Evolutionary conservation across 2,113 vertebrate genomes (phyloP), one percentile per base, ranked within the genome.

Genomic region (Engraulis encrasicolus): DNA sequence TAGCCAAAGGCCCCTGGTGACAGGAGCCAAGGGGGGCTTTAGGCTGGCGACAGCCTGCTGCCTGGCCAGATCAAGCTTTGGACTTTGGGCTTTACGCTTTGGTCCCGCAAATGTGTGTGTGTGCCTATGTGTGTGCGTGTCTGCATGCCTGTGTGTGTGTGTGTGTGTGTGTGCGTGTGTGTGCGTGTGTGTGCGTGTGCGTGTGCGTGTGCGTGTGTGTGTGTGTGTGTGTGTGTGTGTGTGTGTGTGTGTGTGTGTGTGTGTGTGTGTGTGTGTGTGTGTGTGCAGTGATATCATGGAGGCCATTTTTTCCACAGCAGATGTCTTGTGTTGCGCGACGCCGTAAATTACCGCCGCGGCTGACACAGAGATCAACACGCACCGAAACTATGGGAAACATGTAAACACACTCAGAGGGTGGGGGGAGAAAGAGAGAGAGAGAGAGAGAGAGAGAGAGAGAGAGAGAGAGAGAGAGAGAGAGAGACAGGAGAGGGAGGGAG

Each of bases 221-320:
- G n/a, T n/a, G n/a, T n/a, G n/a, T n/a, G n/a, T n/a, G n/a, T n/a
- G n/a, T n/a, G n/a, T n/a, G n/a, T n/a, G n/a, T n/a, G n/a, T n/a
- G n/a, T n/a, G n/a, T n/a, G n/a, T n/a, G n/a, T n/a, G n/a, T n/a
- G n/a, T n/a, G n/a, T n/a, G n/a, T n/a, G n/a, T n/a, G n/a, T n/a
- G n/a, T n/a, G n/a, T n/a, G n/a, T n/a, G n/a, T n/a, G n/a, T n/a
- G n/a, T 2, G 66, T 34, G 81, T 80, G 78, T 27, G 19, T 38
- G 74, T 80, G 86, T 34, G 78, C 54, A 23, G 81, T 84, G 79
- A 85, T 80, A 81, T 83, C 85, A 82, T 84, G 83, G 79, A 49
- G 66, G 84, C 83, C 74, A 86, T 89, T 80, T 89, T 80, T 88
- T 87, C 86, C 79, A 84, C 83, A 86, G 89, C 88, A 86, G 89